Base-by-base conservation (phyloP, 1,140 invertebrate species). In the Euura lappo region DNA sequence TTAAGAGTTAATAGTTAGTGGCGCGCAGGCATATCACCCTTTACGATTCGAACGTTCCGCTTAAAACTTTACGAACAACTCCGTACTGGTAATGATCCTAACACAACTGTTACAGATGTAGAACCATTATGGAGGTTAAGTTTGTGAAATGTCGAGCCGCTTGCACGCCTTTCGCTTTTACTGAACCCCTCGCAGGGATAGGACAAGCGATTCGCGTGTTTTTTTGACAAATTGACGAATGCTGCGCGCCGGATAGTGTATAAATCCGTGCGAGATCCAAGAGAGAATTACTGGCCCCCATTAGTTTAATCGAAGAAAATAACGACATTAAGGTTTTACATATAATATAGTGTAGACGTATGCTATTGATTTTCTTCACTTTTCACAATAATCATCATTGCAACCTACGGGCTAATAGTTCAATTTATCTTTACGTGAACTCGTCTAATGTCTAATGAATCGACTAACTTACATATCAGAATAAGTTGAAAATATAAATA, bases 281-380 rank as follows among this genome's bases (percentile, higher is more conserved):
- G 85, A 81, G 80, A 88, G 80, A 87, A 87, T 88, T 88, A 87
- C 86, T 88, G 86, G 86, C 85, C 86, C 85, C 86, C 82, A 87
- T 87, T 88, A 79, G 79, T 84, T 60, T 60, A 60, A 45, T 60
- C 44, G 45, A 72, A 72, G 65, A 7, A 45, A 68, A 64, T 65
- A 77, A 76, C 69, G 81, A 75, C 77, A 81, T 72, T 76, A 70
- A 76, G 65, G 80, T 82, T 82, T 76, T 83, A 83, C 79, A 81
- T 60, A 60, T 28, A 28, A 28, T 28, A 28, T 28, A 28, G 28
- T 28, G 28, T 28, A 28, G 28, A 28, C 28, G 28, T 28, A 28
- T 28, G 28, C 28, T 28, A 28, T 28, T 28, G 28, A 28, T 28
- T 28, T 28, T 28, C 28, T 28, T 28, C 28, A 28, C 28, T 28